A percentile compares a stretch with the other conserved stretches of the same genome.
These are phyloP conservation scores for Babylonia areolata DNA, from an alignment of 1,140 invertebrate genomes.

Conservation along the genomic window DNA sequence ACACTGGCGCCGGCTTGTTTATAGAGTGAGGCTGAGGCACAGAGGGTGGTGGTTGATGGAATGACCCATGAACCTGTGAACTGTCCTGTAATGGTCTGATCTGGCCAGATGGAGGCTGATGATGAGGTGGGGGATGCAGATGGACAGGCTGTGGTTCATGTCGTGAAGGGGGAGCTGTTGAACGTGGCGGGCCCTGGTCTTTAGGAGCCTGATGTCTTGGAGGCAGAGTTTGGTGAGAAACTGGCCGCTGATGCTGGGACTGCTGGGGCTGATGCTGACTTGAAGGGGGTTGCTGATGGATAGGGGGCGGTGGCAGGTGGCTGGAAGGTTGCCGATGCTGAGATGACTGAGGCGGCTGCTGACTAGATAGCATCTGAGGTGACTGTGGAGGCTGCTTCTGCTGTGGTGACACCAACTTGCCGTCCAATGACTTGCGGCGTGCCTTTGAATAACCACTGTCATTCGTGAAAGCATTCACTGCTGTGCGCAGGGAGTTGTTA, in stretches of 20 bases:
- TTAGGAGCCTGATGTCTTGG: neutral
- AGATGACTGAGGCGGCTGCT: neutral
- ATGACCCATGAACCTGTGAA: neutral
- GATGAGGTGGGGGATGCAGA: neutral
- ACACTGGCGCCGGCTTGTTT: neutral
- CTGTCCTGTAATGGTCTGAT: neutral
- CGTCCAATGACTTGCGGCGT: constrained; percentile 37
- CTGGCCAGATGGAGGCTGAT: neutral
- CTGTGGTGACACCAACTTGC: neutral
- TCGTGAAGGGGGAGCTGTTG: neutral
- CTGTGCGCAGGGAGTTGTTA: constrained; percentile 91
- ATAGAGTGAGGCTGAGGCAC: too few relatives aligned
- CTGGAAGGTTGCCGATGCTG: neutral
- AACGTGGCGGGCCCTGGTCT: neutral
- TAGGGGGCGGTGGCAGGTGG: neutral
- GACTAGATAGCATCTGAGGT: constrained; percentile 27
- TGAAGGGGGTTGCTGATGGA: neutral
- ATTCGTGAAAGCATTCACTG: constrained; percentile 92
- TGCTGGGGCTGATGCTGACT: neutral
- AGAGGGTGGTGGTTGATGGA: neutral
- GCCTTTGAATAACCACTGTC: constrained; percentile 87
- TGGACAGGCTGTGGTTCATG: neutral
- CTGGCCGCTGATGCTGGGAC: neutral
- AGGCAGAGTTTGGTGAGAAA: neutral
- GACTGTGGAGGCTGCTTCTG: constrained; percentile 44